Base-by-base conservation (phyloP, 1,140 invertebrate genomes). In the Drosophila cardini region DNA sequence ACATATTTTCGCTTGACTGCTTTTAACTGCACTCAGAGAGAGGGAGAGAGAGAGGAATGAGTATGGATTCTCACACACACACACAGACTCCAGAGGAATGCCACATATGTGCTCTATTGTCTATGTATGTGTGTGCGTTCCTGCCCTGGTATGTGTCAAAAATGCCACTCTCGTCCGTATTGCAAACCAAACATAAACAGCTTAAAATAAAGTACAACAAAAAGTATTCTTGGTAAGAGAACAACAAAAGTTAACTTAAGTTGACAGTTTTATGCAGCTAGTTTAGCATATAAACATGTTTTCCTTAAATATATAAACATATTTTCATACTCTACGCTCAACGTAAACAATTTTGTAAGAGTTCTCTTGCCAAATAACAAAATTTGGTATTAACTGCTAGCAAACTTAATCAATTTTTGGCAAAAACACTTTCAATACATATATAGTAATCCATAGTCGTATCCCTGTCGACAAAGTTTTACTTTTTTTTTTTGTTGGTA, bases 181-280 rank as follows among this genome's bases (percentile, higher is more conserved):
- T 82, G 71, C 79, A 82, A 85, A 62, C 55, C 65, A 76, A 86
- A 85, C 75, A 78, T 70, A 86, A 85, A 76, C 81, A 85, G 77
- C 82, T 81, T 80, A 80, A 75, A 84, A 64, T 45, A 42, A 76
- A 69, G 45, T 64, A 40, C 32, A 55, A 45, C 52, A 64, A 55
- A 63, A 72, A 46, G 58, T 36, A 36, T 55, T 55, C 26, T 52
- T 53, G 45, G 32, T 52, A 45, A 32, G 40, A 40, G 26, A 57
- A 67, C 15, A 30, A n/a, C 21, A 9, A 16, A 46, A 38, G 32
- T 15, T 40, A 52, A 53, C 42, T 34, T n/a, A 16, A 45, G 46
- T 52, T 60, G 71, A 40, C 38, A 55, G 18, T 38, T 55, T 36
- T 55, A 55, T 55, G 36, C 18, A 45, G 13, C 13, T 45, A 18